Evolutionary conservation across 2,113 vertebrate genomes (phyloP), one percentile per base, ranked within the genome.

Genomic region (Oplegnathus fasciatus): DNA sequence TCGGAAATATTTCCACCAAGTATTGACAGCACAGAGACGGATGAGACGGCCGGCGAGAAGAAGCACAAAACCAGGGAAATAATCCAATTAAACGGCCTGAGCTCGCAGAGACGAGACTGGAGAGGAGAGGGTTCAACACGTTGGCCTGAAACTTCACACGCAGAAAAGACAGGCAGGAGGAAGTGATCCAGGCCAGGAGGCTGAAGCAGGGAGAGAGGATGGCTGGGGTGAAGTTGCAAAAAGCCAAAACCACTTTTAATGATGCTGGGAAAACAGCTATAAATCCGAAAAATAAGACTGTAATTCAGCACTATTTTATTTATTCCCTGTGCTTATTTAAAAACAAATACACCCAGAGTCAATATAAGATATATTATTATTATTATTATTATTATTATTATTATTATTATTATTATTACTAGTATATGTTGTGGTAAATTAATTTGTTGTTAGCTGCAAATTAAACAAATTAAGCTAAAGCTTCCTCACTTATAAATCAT

Each of bases 1-100:
- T 90, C 91, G 92, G 91, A 94, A 95, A 95, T 94, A 91, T 93
- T 94, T 93, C 81, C 82, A 78, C 67, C 80, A 80, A 86, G 88
- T 94, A 94, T 91, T 93, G 94, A 93, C 93, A 93, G 84, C 75
- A 67, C 24, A 55, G 78, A 91, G 88, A 93, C 84, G 80, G 81
- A 83, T 66, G 89, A 89, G 89, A 62, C 81, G 86, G 86, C 62
- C 77, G 61, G 28, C 32, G 69, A 82, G 72, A 28, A 54, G 80
- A 66, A 72, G 60, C 89, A 72, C 81, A 54, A 65, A 70, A 57
- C 0, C 73, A 4, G 46, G 11, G 74, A 86, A 67, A 68, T 86
- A 79, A 92, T 83, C 71, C 75, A 82, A 74, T 89, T 81, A 92
- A 88, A 26, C 30, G 72, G 78, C 71, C 75, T 34, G 73, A 57